These are phyloP conservation scores for Lucifuga dentata DNA, from an alignment of 2,113 vertebrate genomes.

Conservation along the genomic window DNA sequence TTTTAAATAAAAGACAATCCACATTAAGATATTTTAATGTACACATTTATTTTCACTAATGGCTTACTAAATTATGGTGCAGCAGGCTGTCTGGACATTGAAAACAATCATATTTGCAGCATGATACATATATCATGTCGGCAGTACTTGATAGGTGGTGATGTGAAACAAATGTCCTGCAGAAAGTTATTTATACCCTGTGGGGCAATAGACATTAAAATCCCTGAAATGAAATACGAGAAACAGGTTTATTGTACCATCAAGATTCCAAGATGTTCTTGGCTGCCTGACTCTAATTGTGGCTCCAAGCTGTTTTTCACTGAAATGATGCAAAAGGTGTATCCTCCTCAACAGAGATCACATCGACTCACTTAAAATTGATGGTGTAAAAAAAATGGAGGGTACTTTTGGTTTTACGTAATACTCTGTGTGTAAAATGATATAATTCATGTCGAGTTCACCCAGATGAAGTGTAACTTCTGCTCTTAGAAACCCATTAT, in stretches of 20 bases:
- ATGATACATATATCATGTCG: background rate
- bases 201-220: background rate
- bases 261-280: constrained; percentile 12
- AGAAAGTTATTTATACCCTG: background rate
- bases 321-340: background rate
- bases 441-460: background rate
- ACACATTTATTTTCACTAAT: constrained; percentile 4
- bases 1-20: constrained; percentile 73
- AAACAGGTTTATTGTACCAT: background rate
- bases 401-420: background rate
- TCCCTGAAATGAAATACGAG: background rate
- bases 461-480: background rate
- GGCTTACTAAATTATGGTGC: background rate
- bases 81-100: background rate
- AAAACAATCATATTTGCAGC: background rate
- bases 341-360: background rate
- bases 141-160: background rate
- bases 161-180: background rate
- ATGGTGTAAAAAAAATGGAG: background rate
- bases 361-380: background rate
- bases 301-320: background rate
- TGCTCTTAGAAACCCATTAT: background rate
- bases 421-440: background rate
- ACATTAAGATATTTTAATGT: background rate
- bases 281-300: background rate